Evolutionary conservation across 2,888 invertebrate genomes (phyloP).

Genomic region (Diplazon laetatorius): DNA sequence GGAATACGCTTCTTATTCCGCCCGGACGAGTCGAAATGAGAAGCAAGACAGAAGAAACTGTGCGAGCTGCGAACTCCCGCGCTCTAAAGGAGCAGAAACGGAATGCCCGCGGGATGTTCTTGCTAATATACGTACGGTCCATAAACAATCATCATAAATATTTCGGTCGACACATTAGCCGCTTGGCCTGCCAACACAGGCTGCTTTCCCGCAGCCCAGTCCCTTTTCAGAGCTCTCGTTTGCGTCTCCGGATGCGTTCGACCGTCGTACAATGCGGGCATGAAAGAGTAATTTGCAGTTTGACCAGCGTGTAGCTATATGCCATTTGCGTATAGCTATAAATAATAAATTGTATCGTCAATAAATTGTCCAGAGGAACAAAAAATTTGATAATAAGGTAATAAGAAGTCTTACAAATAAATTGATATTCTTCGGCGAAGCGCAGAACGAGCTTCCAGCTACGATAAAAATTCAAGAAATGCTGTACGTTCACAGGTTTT

Average conservation of each 20-base stretch:
- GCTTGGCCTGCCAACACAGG: conserved; percentile 77
- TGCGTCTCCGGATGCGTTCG: conserved; percentile 56
- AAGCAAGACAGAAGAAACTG: conserved; percentile 56
- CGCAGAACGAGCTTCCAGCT: not conserved
- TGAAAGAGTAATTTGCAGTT: conserved; percentile 34
- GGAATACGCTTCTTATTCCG: conserved; percentile 45
- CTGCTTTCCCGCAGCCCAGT: conserved; percentile 55
- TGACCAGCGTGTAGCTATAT: not conserved
- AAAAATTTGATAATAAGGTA: not conserved
- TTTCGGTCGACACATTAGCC: conserved; percentile 81
- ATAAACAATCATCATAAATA: conserved; percentile 82
- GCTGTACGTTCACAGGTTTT: too few relatives aligned
- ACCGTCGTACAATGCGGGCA: conserved; percentile 62
- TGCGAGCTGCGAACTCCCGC: conserved; percentile 36
- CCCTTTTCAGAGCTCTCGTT: conserved; percentile 38
- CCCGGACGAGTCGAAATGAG: conserved; percentile 8
- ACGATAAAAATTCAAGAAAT: too few relatives aligned
- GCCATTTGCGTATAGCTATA: too few relatives aligned
- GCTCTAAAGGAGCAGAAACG: conserved; percentile 70
- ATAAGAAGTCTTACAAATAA: not conserved
- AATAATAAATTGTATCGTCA: not conserved
- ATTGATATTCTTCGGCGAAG: not conserved
- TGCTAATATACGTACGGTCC: conserved; percentile 81
- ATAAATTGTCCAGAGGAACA: not conserved
- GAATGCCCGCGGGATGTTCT: conserved; percentile 67